Conservation (phyloP, 2,113 vertebrate genomes). For the Syrrhaptes paradoxus region DNA sequence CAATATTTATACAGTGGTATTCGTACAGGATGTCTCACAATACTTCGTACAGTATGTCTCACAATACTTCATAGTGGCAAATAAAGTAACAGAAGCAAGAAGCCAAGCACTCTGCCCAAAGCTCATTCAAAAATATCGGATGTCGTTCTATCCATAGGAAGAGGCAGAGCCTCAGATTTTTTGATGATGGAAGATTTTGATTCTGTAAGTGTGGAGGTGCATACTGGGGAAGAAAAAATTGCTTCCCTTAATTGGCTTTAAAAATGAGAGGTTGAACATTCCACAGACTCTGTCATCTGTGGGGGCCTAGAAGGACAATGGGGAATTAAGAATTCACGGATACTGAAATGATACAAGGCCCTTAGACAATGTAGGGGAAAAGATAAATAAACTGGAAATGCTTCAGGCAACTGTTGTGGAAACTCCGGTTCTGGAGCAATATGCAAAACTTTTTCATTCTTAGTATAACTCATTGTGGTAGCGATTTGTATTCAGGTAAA, state of each 20-base stretch:
- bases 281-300: neutral
- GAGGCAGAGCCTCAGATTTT: neutral
- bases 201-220: neutral
- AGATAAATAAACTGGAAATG: neutral
- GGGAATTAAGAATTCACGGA: neutral
- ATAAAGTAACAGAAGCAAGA: neutral
- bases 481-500: neutral
- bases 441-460: neutral
- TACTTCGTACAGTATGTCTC: neutral
- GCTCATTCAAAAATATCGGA: neutral
- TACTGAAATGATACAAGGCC: neutral
- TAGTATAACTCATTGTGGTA: neutral
- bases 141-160: constrained; percentile 42
- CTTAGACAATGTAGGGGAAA: neutral
- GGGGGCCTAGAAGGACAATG: neutral
- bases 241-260: neutral
- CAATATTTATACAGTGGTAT: neutral
- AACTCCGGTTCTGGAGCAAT: neutral
- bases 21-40: neutral
- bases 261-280: neutral
- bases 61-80: neutral
- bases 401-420: neutral
- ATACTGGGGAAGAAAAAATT: neutral
- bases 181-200: neutral
- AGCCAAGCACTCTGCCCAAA: neutral